phyloP scores from a whole-genome alignment of 2,888 invertebrate genomes.

The Oscheius sp. region DNA sequence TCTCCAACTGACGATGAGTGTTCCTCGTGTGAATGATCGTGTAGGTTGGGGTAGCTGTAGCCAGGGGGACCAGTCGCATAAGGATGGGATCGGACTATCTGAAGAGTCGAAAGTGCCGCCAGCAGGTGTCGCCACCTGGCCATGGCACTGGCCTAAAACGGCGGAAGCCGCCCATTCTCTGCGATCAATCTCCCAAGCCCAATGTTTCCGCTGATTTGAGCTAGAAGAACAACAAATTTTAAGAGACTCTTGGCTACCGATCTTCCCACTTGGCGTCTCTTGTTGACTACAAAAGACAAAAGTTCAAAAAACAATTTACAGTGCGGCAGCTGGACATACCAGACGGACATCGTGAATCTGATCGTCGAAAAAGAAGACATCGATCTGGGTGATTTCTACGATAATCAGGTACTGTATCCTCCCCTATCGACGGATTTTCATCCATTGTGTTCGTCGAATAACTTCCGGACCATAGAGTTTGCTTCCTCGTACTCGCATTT shows the following conservation, averaged over 20 bases:
- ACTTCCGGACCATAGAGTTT: conserved; percentile 13
- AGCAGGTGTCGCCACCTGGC: conserved; percentile 18
- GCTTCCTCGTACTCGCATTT: conserved; percentile 1
- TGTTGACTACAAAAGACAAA: too few relatives aligned
- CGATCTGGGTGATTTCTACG: conserved; percentile 68
- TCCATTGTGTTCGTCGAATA: neutral
- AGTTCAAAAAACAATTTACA: conserved; percentile 40
- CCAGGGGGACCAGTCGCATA: neutral
- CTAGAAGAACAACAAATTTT: neutral
- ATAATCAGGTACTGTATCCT: conserved; percentile 58
- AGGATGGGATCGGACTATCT: neutral
- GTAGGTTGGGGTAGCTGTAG: too few relatives aligned
- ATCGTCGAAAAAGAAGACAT: conserved; percentile 62
- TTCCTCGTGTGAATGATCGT: neutral
- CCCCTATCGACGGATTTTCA: neutral
- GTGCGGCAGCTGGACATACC: conserved; percentile 70
- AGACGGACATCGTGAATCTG: conserved; percentile 59
- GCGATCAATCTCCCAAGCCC: conserved; percentile 18
- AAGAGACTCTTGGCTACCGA: too few relatives aligned
- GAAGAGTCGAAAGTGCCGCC: neutral
- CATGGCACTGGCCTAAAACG: conserved; percentile 27
- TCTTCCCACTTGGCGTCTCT: too few relatives aligned
- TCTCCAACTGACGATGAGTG: neutral
- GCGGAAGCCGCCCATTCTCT: conserved; percentile 28
- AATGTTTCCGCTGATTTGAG: conserved; percentile 11